Evolutionary conservation across 2,113 vertebrate species (phyloP).

Genomic region (Pavo muticus): DNA sequence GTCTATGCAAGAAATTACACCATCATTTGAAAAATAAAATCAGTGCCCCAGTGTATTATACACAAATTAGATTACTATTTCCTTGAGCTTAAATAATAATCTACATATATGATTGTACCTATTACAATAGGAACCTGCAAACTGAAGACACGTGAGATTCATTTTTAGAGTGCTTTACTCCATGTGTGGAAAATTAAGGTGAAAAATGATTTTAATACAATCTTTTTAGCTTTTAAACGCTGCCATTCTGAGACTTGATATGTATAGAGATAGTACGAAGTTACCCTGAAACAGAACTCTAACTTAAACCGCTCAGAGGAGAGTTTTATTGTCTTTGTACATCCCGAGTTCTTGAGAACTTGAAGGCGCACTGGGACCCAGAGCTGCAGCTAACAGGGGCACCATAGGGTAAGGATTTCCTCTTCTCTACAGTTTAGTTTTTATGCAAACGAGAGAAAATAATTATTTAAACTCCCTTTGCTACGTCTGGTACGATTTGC

Average conservation of each 20-base stretch:
- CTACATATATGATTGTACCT: not conserved
- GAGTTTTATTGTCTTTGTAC: accelerated
- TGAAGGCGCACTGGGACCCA: not conserved
- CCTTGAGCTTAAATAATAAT: not conserved
- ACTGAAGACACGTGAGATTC: not conserved
- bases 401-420: not conserved
- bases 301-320: not conserved
- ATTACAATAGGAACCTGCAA: not conserved
- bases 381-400: not conserved
- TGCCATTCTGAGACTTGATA: not conserved
- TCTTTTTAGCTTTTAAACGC: not conserved
- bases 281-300: not conserved
- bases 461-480: not conserved
- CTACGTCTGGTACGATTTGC: not conserved
- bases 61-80: not conserved
- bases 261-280: not conserved
- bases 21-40: not conserved
- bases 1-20: accelerated
- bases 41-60: not conserved
- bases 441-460: not conserved
- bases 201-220: not conserved
- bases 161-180: not conserved
- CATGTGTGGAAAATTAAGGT: not conserved
- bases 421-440: not conserved
- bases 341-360: not conserved